Base-by-base conservation (phyloP, 2,888 invertebrate species). In the Glaucopsyche alexis region DNA sequence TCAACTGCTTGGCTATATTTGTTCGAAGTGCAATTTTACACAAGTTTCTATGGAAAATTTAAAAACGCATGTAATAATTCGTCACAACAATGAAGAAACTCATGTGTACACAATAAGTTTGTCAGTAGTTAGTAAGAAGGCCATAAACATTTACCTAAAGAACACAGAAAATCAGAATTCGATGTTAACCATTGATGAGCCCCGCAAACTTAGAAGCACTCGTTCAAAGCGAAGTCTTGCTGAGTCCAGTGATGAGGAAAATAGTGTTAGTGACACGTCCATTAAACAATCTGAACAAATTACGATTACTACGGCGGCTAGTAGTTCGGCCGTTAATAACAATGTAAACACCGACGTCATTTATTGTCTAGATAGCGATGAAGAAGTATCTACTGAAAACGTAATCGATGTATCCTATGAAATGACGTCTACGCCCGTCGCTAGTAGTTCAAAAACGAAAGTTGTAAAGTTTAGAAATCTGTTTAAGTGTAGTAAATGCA, bases 11-110 rank as follows among this genome's bases (percentile, higher is more conserved):
- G 95, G 95, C 0, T 95, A 95, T 80, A 91, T 96, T 4, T 97
- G 97, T 81, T 93, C 94, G 3, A 91, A 94, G 74, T 97, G 97
- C 81, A 95, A 97, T 82, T 97, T 94, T 78, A 93, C 96, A 1
- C 97, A 97, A 85, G 82, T 96, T 77, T 91, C 93, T 7, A 86
- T 94, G 70, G 85, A 88, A 50, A 94, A 95, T 80, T 86, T 96
- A 0, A 94, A 95, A 76, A 91, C 90, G 0, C 97, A 97, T 79
- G 89, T 96, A 0, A 88, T 93, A 66, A 82, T 86, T 0, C 94
- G 94, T 76, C 96, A 95, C 78, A 83, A 89, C 69, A 87, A 89
- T 67, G 86, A 90, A 72, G 87, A 91, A 75, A 93, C 92, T 1
- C 89, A 91, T 77, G 92, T 92, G 8, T 91, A 86, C 77, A 86